Base-by-base conservation (phyloP, 2,113 vertebrate genomes). In the Lamprotornis superbus region DNA sequence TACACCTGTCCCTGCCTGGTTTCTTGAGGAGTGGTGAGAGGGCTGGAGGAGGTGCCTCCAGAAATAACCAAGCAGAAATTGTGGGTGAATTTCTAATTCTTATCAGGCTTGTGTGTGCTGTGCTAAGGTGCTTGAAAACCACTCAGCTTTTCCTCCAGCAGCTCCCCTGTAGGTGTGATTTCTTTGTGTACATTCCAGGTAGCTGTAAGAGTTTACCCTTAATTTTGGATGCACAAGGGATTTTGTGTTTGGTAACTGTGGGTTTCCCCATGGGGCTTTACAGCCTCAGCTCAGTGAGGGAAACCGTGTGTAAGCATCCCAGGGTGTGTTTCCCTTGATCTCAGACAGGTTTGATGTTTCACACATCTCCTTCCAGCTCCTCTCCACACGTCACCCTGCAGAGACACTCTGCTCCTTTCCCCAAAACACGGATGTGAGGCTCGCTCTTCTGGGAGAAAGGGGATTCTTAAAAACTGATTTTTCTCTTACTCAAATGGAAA, bases 201-300 rank as follows among this genome's bases (percentile, higher is more conserved):
- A 22, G 20, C 68, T 78, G 64, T 37, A 3, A 70, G 83, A 68
- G 60, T 64, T 96, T 46, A 44, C 76, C 55, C 53, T 87, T 10
- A 5, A 47, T 75, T 93, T 74, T 65, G 61, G 77, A 50, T 67
- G 50, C 67, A 65, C 68, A 40, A 21, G 79, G 61, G 52, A 35
- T 70, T 78, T 89, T 60, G 40, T 17, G 49, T 89, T 86, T 0
- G 1, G 39, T 89, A 70, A 80, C 68, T 44, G 71, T 30, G 94
- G 95, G 19, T 94, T 96, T 96, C 79, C 90, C 94, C 67, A 0
- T 8, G 91, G 94, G 87, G 65, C 69, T 96, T 95, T 84, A 84
- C 89, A 23, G 39, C 13, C 6, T 11, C 68, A 69, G 61, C 70
- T 59, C 73, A 5, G 31, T 2, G 4, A 64, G 78, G 93, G 82